Base-by-base conservation (phyloP, 2,113 vertebrate genomes). In the Colaptes auratus region DNA sequence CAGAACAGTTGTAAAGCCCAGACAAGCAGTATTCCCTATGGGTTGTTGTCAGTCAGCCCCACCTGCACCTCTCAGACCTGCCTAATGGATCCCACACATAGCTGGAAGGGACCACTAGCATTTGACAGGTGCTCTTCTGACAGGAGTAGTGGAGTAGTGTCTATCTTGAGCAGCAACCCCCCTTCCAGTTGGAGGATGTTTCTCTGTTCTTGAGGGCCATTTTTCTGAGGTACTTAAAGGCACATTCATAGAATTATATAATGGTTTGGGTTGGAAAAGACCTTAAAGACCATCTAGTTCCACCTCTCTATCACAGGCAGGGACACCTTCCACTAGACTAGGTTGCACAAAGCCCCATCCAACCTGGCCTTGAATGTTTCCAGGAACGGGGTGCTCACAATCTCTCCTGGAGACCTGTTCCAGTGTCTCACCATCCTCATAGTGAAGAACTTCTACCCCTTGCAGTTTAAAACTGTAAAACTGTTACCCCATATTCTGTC, bases 1-100 rank as follows among this genome's bases (percentile, higher is more conserved):
- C 48, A 21, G 15, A 21, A n/a, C 0, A 0, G 25, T 15, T 8
- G 5, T 5, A 14, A n/a, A 69, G 31, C 31, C 72, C 35, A 7
- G 15, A 17, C 4, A 19, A n/a, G 36, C 1, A 1, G 15, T 8
- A 9, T 15, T 42, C 9, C 18, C 31, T 5, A 0, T 5, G 18
- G 60, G 58, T 23, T 53, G 56, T 8, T 30, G 36, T 15, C 33
- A 11, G 16, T 2, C 9, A 50, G 15, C n/a, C 28, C 17, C 25
- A 30, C 8, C 24, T 27, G 71, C n/a, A 18, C 5, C 13, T 33
- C 17, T 10, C 33, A 56, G 44, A 36, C 15, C 7, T 13, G 21
- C 46, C 30, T 4, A 5, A 48, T 9, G 21, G 35, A 24, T 19
- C 11, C 55, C 9, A 2, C 24, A 4, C 23, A 12, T 13, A 24